A percentile compares a stretch with the other conserved stretches of the same genome.
Conservation (phyloP, 2,113 vertebrate species). For the Piprites chloris region DNA sequence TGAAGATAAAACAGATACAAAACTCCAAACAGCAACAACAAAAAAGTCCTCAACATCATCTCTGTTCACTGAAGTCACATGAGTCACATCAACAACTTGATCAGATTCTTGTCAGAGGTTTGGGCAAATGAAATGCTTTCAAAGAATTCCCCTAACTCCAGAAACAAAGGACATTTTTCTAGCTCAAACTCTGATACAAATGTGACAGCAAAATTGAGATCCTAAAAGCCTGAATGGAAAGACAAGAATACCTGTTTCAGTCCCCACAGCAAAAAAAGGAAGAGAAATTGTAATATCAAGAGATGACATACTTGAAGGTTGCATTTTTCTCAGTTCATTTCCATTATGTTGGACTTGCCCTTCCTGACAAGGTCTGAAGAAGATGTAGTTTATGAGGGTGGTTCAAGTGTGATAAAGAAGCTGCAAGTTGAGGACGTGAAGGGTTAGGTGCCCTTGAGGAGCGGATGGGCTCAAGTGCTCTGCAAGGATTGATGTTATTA, state of each 20-base stretch:
- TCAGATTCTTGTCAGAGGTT: neutral
- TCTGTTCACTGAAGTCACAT: neutral
- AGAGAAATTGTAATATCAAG: slow-evolving; percentile 21
- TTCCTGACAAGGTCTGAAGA: slow-evolving; percentile 72
- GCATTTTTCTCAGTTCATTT: slow-evolving; percentile 69
- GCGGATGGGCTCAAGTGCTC: slow-evolving; percentile 60
- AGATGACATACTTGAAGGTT: slow-evolving; percentile 68
- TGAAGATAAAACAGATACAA: neutral
- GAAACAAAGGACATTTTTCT: neutral
- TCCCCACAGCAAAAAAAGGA: neutral
- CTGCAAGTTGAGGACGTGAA: slow-evolving; percentile 64
- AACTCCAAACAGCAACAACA: neutral
- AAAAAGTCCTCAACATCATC: neutral
- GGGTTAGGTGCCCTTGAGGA: slow-evolving; percentile 72
- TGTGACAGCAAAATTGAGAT: slow-evolving; percentile 32
- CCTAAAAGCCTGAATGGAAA: slow-evolving; percentile 12
- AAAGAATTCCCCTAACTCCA: neutral
- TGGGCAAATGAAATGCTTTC: neutral
- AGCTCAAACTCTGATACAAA: neutral
- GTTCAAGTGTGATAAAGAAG: slow-evolving; percentile 75
- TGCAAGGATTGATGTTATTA: slow-evolving; percentile 72
- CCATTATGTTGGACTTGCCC: slow-evolving; percentile 60
- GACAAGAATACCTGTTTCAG: neutral
- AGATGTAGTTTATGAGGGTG: slow-evolving; percentile 72
- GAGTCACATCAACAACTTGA: neutral